These are phyloP conservation scores for Lepidurus arcticus DNA, from an alignment of 1,140 invertebrate genomes.

Conservation along the genomic window DNA sequence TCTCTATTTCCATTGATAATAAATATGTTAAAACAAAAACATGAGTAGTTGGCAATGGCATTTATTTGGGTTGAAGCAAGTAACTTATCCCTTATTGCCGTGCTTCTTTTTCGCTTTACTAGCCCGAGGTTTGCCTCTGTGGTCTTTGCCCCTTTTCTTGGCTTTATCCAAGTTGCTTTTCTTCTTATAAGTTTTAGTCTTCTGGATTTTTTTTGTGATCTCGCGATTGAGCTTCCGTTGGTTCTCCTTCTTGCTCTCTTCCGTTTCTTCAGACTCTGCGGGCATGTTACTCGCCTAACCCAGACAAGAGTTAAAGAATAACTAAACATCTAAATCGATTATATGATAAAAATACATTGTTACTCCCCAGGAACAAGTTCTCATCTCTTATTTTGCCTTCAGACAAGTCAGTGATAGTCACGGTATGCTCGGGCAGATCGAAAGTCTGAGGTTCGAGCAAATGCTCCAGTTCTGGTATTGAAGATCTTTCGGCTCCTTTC, in stretches of 20 bases:
- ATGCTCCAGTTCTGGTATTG: constrained; percentile 31
- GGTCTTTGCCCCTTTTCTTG: constrained; percentile 23
- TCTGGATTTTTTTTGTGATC: constrained; percentile 30
- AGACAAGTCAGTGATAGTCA: constrained; percentile 24
- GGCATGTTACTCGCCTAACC: not conserved
- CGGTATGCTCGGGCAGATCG: constrained; percentile 30
- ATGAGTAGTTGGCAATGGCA: not conserved
- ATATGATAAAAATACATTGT: constrained; percentile 3
- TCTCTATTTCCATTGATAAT: no score
- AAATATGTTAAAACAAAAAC: no score
- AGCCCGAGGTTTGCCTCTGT: not conserved
- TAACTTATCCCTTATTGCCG: not conserved
- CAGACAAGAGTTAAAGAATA: not conserved
- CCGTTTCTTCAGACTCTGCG: not conserved
- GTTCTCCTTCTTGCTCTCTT: constrained; percentile 23
- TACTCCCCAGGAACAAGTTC: constrained; percentile 31
- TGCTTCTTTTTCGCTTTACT: constrained; percentile 2
- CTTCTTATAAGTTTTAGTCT: constrained; percentile 28
- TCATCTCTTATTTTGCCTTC: constrained; percentile 21
- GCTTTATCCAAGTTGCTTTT: constrained; percentile 26
- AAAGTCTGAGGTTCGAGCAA: constrained; percentile 24
- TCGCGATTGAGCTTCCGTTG: constrained; percentile 26
- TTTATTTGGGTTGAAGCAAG: not conserved
- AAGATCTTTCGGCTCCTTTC: constrained; percentile 5
- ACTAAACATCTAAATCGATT: not conserved